Evolutionary conservation across 2,888 invertebrate genomes (phyloP), one percentile per base, ranked within the genome.

Genomic region (Drosophila phalerata): DNA sequence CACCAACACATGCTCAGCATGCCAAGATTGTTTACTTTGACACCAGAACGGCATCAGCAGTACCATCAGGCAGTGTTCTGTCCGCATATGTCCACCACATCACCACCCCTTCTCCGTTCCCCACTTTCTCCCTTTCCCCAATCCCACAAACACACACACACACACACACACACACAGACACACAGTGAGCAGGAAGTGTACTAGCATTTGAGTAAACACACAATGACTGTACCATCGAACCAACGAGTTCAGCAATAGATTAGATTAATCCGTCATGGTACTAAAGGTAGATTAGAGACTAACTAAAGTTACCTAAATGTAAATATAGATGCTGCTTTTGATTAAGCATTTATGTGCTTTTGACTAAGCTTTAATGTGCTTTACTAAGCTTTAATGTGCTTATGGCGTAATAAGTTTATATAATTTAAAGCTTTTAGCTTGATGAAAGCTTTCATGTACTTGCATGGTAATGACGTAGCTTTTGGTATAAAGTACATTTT

Each of bases 11-110:
- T 74, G 64, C 58, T 69, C 38, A 19, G 67, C 55, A 63, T 76
- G 78, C 55, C 51, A 78, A 68, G 72, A 63, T 56, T 79, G 84
- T 81, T 79, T 77, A 63, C 78, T 67, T 79, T 69, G 62, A 63
- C 84, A 67, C 84, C 62, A 52, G 66, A 65, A 47, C 32, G 9
- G 15, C 42, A 47, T 34, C 61, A 67, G 45, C 60, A 42, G 32
- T 22, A 17, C 22, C 28, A n/a, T 38, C 34, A 48, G 52, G 49
- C 38, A 42, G 42, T 30, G 34, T 34, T 19, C 42, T 15, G 11
- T n/a, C 51, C 25, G 3, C 6, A n/a, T 6, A 22, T 6, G 6
- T 42, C 22, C n/a, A 25, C 15, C 5, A 28, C 28, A 28, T 13
- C 30, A 13, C 19, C 28, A 6, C 34, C 4, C 32, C 5, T 11